These are phyloP conservation scores for Sweltsa coloradensis DNA, from an alignment of 1,140 invertebrate genomes.

Conservation along the genomic window DNA sequence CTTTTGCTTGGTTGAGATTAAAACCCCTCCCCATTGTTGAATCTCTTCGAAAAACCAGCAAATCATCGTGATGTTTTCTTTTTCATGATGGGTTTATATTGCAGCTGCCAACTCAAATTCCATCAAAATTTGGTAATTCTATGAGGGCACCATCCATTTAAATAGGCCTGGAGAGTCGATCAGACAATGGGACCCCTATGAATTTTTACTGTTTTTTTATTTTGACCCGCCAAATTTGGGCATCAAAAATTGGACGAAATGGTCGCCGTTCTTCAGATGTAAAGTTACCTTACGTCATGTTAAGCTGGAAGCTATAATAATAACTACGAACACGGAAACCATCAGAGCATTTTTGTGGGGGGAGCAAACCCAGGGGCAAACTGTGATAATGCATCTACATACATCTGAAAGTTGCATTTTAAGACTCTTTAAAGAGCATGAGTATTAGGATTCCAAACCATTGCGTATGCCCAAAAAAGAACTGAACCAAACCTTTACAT, in stretches of 20 bases:
- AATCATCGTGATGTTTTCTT: too few relatives aligned
- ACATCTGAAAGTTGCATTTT: slow-evolving; percentile 18
- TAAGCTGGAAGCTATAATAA: slow-evolving; percentile 12
- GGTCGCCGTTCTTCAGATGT: slow-evolving; percentile 12
- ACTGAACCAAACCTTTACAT: slow-evolving; percentile 8
- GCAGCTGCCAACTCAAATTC: too few relatives aligned
- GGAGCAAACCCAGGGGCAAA: slow-evolving; percentile 18
- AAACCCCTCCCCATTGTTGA: too few relatives aligned
- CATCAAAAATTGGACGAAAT: slow-evolving; percentile 19
- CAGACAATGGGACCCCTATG: too few relatives aligned
- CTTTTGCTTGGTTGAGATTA: too few relatives aligned
- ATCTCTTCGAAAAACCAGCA: too few relatives aligned
- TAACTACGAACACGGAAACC: slow-evolving; percentile 19
- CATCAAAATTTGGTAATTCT: too few relatives aligned
- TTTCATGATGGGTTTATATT: too few relatives aligned
- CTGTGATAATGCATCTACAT: slow-evolving; percentile 13
- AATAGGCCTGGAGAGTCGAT: too few relatives aligned
- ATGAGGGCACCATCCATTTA: too few relatives aligned
- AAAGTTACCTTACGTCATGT: slow-evolving; percentile 16
- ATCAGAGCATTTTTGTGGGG: slow-evolving; percentile 19
- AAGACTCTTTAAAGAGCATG: slow-evolving; percentile 9
- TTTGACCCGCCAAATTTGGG: slow-evolving; percentile 22
- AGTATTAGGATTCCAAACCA: slow-evolving; percentile 12
- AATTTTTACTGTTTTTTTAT: slow-evolving; percentile 20
- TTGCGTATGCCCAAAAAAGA: slow-evolving; percentile 10